Evolutionary conservation across 2,113 vertebrate species (phyloP).

Genomic region (Osmerus mordax): DNA sequence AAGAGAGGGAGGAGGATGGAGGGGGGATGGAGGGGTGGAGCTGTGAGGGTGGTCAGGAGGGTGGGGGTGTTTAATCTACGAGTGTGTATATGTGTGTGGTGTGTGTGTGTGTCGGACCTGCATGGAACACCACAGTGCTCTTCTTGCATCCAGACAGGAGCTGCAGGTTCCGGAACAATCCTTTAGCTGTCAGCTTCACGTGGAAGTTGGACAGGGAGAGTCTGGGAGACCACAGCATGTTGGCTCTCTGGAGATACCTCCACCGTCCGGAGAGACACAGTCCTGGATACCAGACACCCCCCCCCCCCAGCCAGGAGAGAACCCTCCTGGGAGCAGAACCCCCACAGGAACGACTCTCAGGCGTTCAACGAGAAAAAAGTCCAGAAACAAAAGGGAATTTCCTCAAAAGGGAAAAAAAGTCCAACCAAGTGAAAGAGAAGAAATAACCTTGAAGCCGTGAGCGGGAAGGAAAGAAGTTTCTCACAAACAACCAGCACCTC

Average conservation of each 20-base stretch:
- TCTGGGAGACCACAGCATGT: slow-evolving; percentile 91
- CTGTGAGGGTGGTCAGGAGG: not conserved
- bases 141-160: slow-evolving; percentile 84
- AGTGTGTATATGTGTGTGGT: no score
- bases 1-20: not conserved
- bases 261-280: no score
- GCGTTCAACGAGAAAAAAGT: not conserved
- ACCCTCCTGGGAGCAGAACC: no score
- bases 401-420: not conserved
- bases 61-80: not conserved
- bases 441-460: not conserved
- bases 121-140: slow-evolving; percentile 82
- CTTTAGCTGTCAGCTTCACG: slow-evolving; percentile 88
- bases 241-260: slow-evolving; percentile 48
- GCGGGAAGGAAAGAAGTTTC: no score
- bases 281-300: no score
- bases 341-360: no score
- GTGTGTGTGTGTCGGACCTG: slow-evolving; percentile 75
- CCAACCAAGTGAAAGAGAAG: not conserved
- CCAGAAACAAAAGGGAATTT: slow-evolving; percentile 4
- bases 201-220: slow-evolving; percentile 91
- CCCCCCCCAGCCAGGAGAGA: no score
- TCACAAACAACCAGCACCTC: no score
- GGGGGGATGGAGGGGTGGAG: not conserved
- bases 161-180: slow-evolving; percentile 85